A percentile compares a stretch with the other conserved stretches of the same genome.
Conservation (phyloP, 2,888 invertebrate species). For the Galeruca laticollis region DNA sequence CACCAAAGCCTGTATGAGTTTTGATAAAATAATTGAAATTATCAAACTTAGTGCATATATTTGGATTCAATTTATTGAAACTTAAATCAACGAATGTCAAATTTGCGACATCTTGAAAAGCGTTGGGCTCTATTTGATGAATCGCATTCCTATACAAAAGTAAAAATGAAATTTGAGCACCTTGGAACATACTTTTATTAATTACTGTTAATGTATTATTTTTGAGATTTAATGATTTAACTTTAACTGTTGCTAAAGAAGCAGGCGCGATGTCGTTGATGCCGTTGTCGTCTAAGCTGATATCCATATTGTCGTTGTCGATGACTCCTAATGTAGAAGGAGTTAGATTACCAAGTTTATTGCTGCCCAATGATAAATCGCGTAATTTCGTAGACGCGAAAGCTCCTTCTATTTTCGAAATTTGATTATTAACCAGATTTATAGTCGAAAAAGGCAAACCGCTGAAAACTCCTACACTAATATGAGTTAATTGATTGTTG, state of each 20-base stretch:
- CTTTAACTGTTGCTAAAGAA: background rate
- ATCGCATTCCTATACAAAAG: background rate
- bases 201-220: background rate
- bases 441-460: background rate
- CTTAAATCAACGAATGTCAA: constrained; percentile 5
- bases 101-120: background rate
- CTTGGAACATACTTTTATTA: background rate
- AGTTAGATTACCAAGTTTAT: background rate
- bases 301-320: background rate
- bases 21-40: background rate
- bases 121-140: background rate
- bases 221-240: background rate
- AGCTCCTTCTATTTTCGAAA: background rate
- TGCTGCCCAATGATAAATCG: background rate
- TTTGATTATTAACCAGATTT: background rate
- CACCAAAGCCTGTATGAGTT: background rate
- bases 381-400: background rate
- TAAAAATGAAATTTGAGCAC: background rate
- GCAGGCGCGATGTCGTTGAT: background rate
- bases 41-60: background rate
- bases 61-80: background rate
- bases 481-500: background rate
- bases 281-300: background rate
- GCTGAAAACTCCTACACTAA: background rate
- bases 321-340: background rate